Evolutionary conservation across 2,888 invertebrate species (phyloP).

Genomic region (Caenorhabditis sp.): DNA sequence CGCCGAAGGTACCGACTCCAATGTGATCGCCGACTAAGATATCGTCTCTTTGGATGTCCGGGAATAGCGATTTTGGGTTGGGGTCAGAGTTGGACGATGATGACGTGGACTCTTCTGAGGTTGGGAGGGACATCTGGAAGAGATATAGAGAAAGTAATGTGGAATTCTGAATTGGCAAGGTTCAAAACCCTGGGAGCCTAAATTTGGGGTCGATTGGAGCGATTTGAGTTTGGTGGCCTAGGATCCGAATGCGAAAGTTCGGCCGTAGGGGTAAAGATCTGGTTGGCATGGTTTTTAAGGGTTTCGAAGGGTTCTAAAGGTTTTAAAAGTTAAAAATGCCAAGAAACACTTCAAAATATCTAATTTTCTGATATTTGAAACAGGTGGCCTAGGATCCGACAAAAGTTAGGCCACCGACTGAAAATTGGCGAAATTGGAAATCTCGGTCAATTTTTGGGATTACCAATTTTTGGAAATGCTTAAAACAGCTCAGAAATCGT

Average conservation of each 20-base stretch:
- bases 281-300: not conserved
- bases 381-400: slow-evolving; percentile 2
- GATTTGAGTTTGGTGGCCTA: not conserved
- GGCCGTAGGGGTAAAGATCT: not conserved
- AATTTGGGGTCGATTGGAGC: not conserved
- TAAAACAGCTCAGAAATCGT: too few relatives aligned
- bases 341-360: not conserved
- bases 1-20: slow-evolving; percentile 75
- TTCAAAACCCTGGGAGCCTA: too few relatives aligned
- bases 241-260: not conserved
- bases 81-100: slow-evolving; percentile 34
- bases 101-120: slow-evolving; percentile 56
- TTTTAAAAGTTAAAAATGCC: not conserved
- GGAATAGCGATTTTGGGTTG: slow-evolving; percentile 58
- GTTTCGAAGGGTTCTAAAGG: too few relatives aligned
- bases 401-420: not conserved
- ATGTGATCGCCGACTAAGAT: slow-evolving; percentile 72
- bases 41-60: slow-evolving; percentile 73
- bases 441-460: not conserved
- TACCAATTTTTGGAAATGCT: not conserved
- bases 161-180: not conserved
- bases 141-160: too few relatives aligned
- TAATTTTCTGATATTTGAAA: not conserved
- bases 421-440: not conserved
- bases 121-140: slow-evolving; percentile 50